Conservation (phyloP, 2,797 vertebrate species). For the Ctenosaura bakeri region DNA sequence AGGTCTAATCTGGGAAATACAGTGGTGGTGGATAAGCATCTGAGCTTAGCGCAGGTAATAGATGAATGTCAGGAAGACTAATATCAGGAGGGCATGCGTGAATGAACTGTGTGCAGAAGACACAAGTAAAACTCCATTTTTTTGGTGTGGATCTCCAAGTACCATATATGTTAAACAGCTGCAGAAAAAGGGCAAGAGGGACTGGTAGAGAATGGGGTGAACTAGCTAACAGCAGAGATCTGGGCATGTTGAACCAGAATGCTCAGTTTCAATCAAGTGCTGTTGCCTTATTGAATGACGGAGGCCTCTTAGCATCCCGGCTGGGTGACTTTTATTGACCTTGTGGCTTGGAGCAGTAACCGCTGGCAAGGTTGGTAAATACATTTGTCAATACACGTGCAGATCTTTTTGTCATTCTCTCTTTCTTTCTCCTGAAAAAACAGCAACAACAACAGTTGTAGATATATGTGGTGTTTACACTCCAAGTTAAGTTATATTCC, state of each 20-base stretch:
- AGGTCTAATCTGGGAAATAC: no score
- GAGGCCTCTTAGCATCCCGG: constrained; percentile 2
- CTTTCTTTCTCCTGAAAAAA: background rate
- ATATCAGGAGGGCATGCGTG: no score
- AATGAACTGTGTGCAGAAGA: no score
- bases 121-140: no score
- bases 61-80: no score
- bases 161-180: background rate
- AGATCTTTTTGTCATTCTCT: constrained; percentile 24
- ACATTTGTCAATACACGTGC: background rate
- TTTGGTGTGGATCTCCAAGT: no score
- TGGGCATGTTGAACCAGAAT: fast-evolving
- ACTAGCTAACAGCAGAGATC: constrained; percentile 15
- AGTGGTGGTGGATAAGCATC: no score
- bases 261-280: background rate
- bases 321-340: constrained; percentile 38
- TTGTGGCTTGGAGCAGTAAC: constrained; percentile 12
- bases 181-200: background rate
- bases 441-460: background rate
- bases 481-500: constrained; percentile 4
- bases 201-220: fast-evolving
- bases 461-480: fast-evolving
- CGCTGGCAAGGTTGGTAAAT: constrained; percentile 27
- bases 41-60: no score
- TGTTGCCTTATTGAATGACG: background rate